A percentile compares a stretch with the other conserved stretches of the same genome.
phyloP scores from a whole-genome alignment of 2,888 invertebrate species.

The Synanthedon myopaeformis region DNA sequence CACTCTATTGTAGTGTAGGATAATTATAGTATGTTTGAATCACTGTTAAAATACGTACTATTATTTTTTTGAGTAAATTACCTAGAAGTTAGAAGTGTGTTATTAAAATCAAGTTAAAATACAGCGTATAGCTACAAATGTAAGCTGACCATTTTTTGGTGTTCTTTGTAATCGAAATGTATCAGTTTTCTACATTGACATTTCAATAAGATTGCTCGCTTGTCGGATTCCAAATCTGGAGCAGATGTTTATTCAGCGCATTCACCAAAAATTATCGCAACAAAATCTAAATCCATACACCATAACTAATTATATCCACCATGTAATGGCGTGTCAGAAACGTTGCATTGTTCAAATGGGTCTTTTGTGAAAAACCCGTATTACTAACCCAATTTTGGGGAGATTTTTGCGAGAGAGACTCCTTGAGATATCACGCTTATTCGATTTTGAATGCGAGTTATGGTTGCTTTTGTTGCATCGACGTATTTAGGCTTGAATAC shows the following conservation, averaged over 20 bases:
- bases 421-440: conserved; percentile 58
- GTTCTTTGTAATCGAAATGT: conserved; percentile 40
- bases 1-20: too few relatives aligned
- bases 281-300: conserved; percentile 69
- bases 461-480: conserved; percentile 50
- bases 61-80: too few relatives aligned
- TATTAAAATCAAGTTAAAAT: too few relatives aligned
- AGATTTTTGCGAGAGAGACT: conserved; percentile 48
- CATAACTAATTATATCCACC: conserved; percentile 70
- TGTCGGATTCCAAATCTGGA: conserved; percentile 55
- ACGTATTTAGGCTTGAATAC: conserved; percentile 20
- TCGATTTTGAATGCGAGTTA: conserved; percentile 56
- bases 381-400: conserved; percentile 69
- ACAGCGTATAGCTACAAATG: not conserved
- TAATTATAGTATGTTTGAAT: too few relatives aligned
- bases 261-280: conserved; percentile 65
- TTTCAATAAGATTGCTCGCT: conserved; percentile 51
- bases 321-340: conserved; percentile 51
- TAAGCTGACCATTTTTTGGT: conserved; percentile 56
- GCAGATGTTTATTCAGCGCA: conserved; percentile 60
- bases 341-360: conserved; percentile 41
- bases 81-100: too few relatives aligned
- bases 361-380: conserved; percentile 49
- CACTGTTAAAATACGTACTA: too few relatives aligned
- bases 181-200: conserved; percentile 64